Evolutionary conservation across 2,888 invertebrate genomes (phyloP).

Genomic region (Priocnemis perturbator): DNA sequence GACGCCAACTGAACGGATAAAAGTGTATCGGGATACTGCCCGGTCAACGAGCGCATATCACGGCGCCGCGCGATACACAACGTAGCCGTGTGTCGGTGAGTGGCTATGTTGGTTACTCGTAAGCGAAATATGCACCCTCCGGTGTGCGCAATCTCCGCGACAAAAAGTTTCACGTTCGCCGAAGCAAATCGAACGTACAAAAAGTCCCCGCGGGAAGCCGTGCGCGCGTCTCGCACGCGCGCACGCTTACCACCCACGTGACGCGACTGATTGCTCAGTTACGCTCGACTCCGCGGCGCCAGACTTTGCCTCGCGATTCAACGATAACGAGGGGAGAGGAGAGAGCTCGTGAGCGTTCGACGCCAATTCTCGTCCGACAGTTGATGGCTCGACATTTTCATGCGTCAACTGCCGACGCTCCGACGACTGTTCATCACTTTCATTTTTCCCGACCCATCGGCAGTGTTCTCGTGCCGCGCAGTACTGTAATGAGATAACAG

Average conservation of each 20-base stretch:
- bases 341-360: no score
- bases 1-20: conserved; percentile 57
- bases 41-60: conserved; percentile 40
- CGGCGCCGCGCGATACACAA: conserved; percentile 31
- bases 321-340: no score
- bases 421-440: no score
- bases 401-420: no score
- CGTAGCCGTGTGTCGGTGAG: background rate
- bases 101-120: conserved; percentile 5
- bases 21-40: conserved; percentile 58
- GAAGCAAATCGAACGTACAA: conserved; percentile 31
- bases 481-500: no score
- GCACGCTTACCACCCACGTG: background rate
- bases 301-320: background rate
- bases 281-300: conserved; percentile 6
- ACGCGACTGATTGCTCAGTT: conserved; percentile 27
- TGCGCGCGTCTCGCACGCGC: background rate
- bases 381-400: no score
- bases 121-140: background rate
- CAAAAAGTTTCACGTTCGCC: conserved; percentile 30
- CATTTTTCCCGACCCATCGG: no score
- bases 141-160: conserved; percentile 23
- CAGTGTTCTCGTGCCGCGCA: no score
- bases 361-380: no score
- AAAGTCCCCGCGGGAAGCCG: conserved; percentile 26